Base-by-base conservation (phyloP, 2,113 vertebrate genomes). In the Lanius collurio region DNA sequence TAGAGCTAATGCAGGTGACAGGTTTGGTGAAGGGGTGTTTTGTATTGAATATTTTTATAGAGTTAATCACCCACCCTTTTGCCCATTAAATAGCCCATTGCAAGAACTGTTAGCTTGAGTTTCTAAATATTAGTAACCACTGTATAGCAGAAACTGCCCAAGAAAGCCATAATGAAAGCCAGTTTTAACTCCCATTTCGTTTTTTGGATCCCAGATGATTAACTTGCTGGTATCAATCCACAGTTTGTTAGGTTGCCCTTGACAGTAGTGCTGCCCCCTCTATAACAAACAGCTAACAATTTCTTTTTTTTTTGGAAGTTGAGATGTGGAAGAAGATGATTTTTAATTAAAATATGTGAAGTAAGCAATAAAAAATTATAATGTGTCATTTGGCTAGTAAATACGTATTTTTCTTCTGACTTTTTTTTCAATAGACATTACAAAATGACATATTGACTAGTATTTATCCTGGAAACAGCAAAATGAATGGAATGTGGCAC, bases 381-480 rank as follows among this genome's bases (percentile, higher is more conserved):
- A 70, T 60, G 68, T 64, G 49, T 87, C 15, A 75, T 96, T 94
- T 95, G 84, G 49, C 68, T 94, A 82, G 67, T 74, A 84, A 87
- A 76, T 63, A 71, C 1, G 1, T 94, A 35, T 85, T 90, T 65
- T 94, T 80, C 18, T 87, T 85, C 46, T 28, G 26, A 49, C 74
- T 65, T 71, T 46, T 57, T 90, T 90, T 74, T 63, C 49, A 82
- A 2, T 67, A 63, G 70, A 15, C 37, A 15, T 83, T 89, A 55
- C 49, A 57, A 2, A 83, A 27, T 62, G 49, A 77, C 16, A 7
- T 71, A 74, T 47, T 91, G 79, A 62, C 27, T 77, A 53, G 28
- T 88, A 74, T 94, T 93, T 90, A 74, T 92, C 83, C 69, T 89
- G 50, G 64, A 78, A 94, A 82, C 52, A 71, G 65, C 73, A 60